These are phyloP conservation scores for Origma solitaria DNA, from an alignment of 2,113 vertebrate species.

Conservation along the genomic window DNA sequence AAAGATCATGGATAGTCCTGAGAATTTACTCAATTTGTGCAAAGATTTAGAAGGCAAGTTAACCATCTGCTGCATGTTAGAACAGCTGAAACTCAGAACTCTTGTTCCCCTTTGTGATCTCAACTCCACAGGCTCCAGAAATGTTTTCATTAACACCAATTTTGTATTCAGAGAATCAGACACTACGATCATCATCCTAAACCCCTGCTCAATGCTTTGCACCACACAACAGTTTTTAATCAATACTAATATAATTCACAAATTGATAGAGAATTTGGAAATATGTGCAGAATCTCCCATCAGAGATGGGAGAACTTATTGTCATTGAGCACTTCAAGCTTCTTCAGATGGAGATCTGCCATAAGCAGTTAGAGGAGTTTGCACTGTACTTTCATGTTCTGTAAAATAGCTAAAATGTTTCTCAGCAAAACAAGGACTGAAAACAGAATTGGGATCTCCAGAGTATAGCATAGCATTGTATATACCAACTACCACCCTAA, in stretches of 20 bases:
- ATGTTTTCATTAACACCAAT: neutral
- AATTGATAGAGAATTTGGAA: neutral
- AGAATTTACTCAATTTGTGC: neutral
- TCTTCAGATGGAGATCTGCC: neutral
- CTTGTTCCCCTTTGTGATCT: neutral
- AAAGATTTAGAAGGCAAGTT: neutral
- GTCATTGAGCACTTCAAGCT: neutral
- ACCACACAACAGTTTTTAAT: neutral
- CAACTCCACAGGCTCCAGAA: neutral
- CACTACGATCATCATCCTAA: neutral
- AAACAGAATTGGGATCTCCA: neutral
- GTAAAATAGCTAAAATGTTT: neutral
- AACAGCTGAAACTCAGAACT: constrained; percentile 11
- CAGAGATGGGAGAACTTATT: neutral
- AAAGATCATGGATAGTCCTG: neutral
- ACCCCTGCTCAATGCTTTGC: neutral
- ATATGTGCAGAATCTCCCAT: neutral
- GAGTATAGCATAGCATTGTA: accelerated
- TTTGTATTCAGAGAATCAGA: neutral
- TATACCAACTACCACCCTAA: neutral
- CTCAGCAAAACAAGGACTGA: neutral
- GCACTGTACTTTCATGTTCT: neutral
- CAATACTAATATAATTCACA: neutral
- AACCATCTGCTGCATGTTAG: neutral
- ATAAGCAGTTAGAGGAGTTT: neutral